Percentiles rank a stretch among this genome's conserved stretches.
Evolutionary conservation across 2,797 vertebrate species (phyloP).

Genomic region (Parotocinclus haroldoi): DNA sequence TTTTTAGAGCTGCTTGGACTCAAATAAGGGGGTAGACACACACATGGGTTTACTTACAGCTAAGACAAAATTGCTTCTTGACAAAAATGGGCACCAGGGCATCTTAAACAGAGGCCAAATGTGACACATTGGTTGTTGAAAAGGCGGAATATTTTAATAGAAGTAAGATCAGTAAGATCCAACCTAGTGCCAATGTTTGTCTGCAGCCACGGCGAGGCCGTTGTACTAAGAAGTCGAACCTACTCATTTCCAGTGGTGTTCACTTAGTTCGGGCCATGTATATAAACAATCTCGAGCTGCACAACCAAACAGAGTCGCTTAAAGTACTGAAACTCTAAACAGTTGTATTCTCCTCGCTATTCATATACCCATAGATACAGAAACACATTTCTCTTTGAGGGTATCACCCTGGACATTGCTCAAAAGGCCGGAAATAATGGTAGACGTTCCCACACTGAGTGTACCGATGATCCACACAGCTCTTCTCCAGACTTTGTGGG

Average conservation of each 20-base stretch:
- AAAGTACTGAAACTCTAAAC: neutral
- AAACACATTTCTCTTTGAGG: too few species aligned
- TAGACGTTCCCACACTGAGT: neutral
- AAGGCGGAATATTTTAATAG: neutral
- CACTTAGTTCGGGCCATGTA: too few species aligned
- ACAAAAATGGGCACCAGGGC: too few species aligned
- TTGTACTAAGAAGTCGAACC: too few species aligned
- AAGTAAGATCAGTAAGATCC: neutral
- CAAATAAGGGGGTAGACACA: too few species aligned
- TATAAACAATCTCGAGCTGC: neutral
- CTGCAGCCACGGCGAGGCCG: too few species aligned
- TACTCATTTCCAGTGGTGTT: too few species aligned
- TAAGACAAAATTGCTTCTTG: too few species aligned
- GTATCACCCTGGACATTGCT: too few species aligned
- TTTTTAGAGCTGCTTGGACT: too few species aligned
- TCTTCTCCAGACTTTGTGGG: constrained; percentile 9
- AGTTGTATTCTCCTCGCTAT: neutral
- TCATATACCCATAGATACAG: neutral
- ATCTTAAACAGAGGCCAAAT: too few species aligned
- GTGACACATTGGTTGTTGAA: neutral
- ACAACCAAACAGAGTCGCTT: neutral
- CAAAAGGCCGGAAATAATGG: neutral
- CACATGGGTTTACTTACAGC: too few species aligned
- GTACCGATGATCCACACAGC: neutral
- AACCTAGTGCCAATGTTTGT: neutral